Evolutionary conservation across 2,888 invertebrate species (phyloP).

Genomic region (Pseudanteris insignis): DNA sequence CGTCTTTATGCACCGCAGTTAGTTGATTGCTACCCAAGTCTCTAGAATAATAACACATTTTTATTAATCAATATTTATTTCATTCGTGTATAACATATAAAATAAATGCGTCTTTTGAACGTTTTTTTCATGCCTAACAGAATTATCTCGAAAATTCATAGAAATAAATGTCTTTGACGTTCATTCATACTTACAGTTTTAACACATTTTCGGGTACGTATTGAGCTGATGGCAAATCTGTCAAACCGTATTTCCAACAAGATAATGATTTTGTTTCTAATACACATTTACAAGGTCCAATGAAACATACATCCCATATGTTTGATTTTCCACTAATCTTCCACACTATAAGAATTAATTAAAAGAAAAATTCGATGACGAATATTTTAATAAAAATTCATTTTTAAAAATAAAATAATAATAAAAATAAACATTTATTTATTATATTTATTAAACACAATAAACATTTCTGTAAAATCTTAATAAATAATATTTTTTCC

Average conservation of each 20-base stretch:
- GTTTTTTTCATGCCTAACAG: neutral
- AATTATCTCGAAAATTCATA: too few relatives aligned
- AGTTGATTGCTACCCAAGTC: constrained; percentile 78
- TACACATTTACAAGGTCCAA: constrained; percentile 74
- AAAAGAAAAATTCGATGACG: too few relatives aligned
- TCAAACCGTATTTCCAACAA: constrained; percentile 75
- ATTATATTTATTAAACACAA: constrained; percentile 3
- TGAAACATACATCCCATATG: constrained; percentile 72
- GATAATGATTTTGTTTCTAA: constrained; percentile 73
- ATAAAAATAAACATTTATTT: too few relatives aligned
- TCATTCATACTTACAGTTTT: constrained; percentile 73
- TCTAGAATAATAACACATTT: too few relatives aligned
- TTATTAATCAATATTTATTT: too few relatives aligned
- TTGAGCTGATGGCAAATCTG: constrained; percentile 72
- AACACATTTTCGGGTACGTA: constrained; percentile 73
- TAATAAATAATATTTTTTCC: too few relatives aligned
- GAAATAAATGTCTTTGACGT: too few relatives aligned
- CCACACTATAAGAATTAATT: too few relatives aligned
- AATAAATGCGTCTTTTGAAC: too few relatives aligned
- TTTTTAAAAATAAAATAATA: too few relatives aligned
- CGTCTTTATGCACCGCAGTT: constrained; percentile 75
- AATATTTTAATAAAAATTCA: too few relatives aligned
- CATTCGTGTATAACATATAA: too few relatives aligned
- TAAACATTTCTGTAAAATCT: neutral
- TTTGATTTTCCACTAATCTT: constrained; percentile 70